Evolutionary conservation across 2,113 vertebrate genomes (phyloP).

Genomic region (Barnardius zonarius): DNA sequence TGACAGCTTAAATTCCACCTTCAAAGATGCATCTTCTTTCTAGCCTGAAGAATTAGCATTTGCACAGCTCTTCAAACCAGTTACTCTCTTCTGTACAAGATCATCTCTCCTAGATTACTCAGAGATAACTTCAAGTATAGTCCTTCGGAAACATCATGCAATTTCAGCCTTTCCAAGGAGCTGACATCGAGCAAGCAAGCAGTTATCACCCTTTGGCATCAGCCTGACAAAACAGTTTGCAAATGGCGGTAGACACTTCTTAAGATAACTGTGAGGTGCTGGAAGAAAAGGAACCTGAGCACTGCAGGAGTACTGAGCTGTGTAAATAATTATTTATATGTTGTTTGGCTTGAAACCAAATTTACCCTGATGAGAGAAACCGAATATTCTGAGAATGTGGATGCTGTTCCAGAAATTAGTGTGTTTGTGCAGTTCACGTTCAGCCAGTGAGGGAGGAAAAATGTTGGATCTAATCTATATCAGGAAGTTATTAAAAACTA

Average conservation of each 20-base stretch:
- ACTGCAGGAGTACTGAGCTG: neutral
- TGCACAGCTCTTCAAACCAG: neutral
- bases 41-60: neutral
- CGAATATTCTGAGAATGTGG: neutral
- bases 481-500: neutral
- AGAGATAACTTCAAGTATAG: neutral
- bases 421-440: neutral
- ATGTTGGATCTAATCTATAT: neutral
- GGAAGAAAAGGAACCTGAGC: neutral
- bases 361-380: neutral
- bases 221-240: neutral
- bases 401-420: neutral
- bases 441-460: neutral
- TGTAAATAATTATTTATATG: neutral
- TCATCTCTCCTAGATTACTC: neutral
- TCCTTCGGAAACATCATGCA: neutral
- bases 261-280: neutral
- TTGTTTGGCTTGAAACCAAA: neutral
- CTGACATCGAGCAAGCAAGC: neutral
- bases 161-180: neutral
- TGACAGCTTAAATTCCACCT: neutral
- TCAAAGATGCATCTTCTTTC: neutral
- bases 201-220: neutral
- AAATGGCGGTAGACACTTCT: neutral
- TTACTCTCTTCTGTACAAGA: neutral